A percentile compares a stretch with the other conserved stretches of the same genome.
These are phyloP conservation scores for Melopsittacus undulatus DNA, from an alignment of 2,797 vertebrate genomes.

Conservation along the genomic window DNA sequence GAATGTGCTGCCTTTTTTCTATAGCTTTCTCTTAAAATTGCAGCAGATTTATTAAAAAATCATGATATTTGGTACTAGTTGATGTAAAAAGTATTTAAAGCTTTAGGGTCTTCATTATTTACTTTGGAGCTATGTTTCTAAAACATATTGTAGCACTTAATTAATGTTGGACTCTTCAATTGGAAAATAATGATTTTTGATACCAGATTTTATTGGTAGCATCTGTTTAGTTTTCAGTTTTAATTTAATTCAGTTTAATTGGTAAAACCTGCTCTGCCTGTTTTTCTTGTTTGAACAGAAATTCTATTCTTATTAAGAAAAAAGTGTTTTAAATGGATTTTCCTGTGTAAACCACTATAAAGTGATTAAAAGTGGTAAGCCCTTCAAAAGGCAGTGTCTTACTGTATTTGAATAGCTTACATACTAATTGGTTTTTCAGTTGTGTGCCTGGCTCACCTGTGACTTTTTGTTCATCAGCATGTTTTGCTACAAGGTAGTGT, in stretches of 20 bases:
- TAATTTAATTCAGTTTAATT: not conserved
- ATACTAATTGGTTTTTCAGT: slow-evolving; percentile 66
- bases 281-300: slow-evolving; percentile 5
- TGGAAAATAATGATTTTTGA: not conserved
- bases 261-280: not conserved
- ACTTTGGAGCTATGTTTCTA: not conserved
- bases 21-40: not conserved
- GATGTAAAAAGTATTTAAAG: not conserved
- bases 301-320: slow-evolving; percentile 30
- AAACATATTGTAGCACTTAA: not conserved
- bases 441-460: slow-evolving; percentile 60
- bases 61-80: not conserved
- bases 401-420: slow-evolving; percentile 68
- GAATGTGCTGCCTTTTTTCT: not conserved
- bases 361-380: slow-evolving; percentile 74
- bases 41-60: not conserved
- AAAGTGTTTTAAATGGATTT: slow-evolving; percentile 69
- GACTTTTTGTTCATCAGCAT: slow-evolving; percentile 67
- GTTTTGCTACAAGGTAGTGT: slow-evolving; percentile 77
- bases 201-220: not conserved
- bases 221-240: not conserved
- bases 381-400: slow-evolving; percentile 69
- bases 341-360: slow-evolving; percentile 57
- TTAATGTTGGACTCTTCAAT: not conserved
- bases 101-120: not conserved